Percentiles rank a stretch among this genome's conserved stretches.
Evolutionary conservation across 1,140 invertebrate species (phyloP).

Genomic region (Anastrepha ludens): DNA sequence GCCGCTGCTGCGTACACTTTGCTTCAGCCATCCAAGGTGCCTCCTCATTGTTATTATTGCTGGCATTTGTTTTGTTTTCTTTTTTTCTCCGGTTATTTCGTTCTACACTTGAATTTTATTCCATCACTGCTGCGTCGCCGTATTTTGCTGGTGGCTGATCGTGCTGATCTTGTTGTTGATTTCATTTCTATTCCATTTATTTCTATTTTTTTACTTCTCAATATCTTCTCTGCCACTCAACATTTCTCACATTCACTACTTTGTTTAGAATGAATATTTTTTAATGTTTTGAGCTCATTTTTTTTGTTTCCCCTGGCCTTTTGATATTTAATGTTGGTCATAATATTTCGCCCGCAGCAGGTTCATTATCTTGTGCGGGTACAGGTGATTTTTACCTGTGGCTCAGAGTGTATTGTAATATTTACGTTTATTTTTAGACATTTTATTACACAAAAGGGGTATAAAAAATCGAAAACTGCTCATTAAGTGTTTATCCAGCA

Average conservation of each 20-base stretch:
- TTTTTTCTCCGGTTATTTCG: conserved; percentile 58
- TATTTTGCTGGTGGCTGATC: conserved; percentile 58
- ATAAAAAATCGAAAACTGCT: conserved; percentile 32
- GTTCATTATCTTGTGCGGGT: conserved; percentile 72
- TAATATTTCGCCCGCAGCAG: conserved; percentile 63
- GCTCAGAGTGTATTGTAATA: background rate
- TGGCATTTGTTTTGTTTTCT: conserved; percentile 33
- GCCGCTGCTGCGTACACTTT: conserved; percentile 57
- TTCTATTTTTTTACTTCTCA: conserved; percentile 27
- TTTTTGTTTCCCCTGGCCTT: background rate
- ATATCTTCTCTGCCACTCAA: conserved; percentile 26
- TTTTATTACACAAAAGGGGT: conserved; percentile 45
- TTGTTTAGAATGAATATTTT: conserved; percentile 64
- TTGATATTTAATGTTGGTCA: conserved; percentile 67
- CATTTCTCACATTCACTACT: conserved; percentile 59
- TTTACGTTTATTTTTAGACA: conserved; percentile 52
- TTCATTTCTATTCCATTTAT: conserved; percentile 59
- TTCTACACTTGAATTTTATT: conserved; percentile 36
- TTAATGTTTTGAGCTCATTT: conserved; percentile 40
- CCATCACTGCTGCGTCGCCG: conserved; percentile 54
- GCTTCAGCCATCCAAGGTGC: conserved; percentile 50
- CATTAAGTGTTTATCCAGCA: background rate
- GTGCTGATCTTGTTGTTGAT: conserved; percentile 66
- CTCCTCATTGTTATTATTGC: conserved; percentile 46
- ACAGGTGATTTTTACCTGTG: conserved; percentile 64